A percentile compares a stretch with the other conserved stretches of the same genome.
Conservation (phyloP, 2,113 vertebrate species). For the Ciconia stormi region DNA sequence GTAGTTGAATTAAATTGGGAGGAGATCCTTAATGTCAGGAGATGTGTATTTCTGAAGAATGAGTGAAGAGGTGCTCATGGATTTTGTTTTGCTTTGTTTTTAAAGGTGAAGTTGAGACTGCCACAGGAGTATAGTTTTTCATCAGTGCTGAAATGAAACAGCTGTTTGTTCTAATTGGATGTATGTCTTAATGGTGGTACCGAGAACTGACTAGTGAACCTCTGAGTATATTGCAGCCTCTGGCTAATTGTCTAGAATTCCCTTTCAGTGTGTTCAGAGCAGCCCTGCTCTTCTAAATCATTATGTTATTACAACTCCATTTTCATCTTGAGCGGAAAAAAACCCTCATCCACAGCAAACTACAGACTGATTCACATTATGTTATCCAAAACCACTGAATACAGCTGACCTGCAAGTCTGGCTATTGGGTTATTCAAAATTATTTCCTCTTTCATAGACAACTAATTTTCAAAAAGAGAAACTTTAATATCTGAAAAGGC, state of each 20-base stretch:
- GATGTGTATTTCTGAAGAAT: neutral
- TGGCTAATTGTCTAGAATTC: neutral
- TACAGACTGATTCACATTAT: neutral
- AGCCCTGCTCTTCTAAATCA: neutral
- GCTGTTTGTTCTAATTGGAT: neutral
- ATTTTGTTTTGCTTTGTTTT: neutral
- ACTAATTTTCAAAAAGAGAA: neutral
- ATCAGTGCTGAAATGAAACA: neutral
- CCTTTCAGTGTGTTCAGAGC: neutral
- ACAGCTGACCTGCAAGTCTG: neutral
- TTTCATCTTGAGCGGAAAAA: neutral
- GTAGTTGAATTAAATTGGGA: neutral
- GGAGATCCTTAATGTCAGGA: neutral
- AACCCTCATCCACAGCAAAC: neutral
- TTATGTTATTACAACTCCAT: neutral
- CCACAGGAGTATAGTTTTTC: neutral
- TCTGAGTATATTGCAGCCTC: neutral
- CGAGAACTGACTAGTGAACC: neutral
- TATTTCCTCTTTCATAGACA: neutral
- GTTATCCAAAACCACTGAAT: neutral
- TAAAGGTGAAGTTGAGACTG: neutral
- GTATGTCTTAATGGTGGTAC: rapidly evolving
- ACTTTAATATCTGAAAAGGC: neutral
- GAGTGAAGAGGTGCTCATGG: neutral
- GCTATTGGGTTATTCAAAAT: neutral